Base-by-base conservation (phyloP, 2,113 vertebrate species). In the Colius striatus region DNA sequence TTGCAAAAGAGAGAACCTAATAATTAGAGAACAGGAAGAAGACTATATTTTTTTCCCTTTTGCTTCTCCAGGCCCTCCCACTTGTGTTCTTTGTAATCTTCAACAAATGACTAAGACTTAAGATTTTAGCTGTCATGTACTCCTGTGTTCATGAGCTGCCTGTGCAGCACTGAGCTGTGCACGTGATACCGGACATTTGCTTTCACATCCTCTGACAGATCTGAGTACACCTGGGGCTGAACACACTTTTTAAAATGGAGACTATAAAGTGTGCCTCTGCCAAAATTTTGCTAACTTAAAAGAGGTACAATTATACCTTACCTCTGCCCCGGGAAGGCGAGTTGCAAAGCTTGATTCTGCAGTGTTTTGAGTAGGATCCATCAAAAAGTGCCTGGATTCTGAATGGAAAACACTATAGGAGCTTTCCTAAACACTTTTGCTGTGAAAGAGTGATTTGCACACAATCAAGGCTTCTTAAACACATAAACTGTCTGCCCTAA, bases 401-500 rank as follows among this genome's bases (percentile, higher is more conserved):
- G 20, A 26, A 55, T 78, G 23, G 76, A 87, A 92, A 87, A 81
- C 5, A 22, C 66, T 92, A n/a, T 8, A 63, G 58, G 58, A 94
- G 30, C 6, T 88, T 90, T 68, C 57, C 32, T 78, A 62, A 88
- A 65, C 43, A 2, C 1, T 92, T 90, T 43, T 92, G 58, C 72
- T 79, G 27, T 86, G 58, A 77, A 80, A 81, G 25, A 81, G 43
- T 48, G 65, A 71, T 94, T 84, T 96, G 65, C 70, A 84, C 48
- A 32, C 81, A 94, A 75, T 81, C 54, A 76, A 78, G 80, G 54
- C 20, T 66, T 86, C 76, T 77, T 84, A 87, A 90, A 78, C n/a
- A 79, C 76, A 57, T 9, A 15, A 48, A 26, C 8, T 72, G 54
- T 34, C 57, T 96, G 45, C 53, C 66, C 25, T 66, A 43, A 68